These are phyloP conservation scores for Melanotaenia boesemani DNA, from an alignment of 2,797 vertebrate genomes.

Conservation along the genomic window DNA sequence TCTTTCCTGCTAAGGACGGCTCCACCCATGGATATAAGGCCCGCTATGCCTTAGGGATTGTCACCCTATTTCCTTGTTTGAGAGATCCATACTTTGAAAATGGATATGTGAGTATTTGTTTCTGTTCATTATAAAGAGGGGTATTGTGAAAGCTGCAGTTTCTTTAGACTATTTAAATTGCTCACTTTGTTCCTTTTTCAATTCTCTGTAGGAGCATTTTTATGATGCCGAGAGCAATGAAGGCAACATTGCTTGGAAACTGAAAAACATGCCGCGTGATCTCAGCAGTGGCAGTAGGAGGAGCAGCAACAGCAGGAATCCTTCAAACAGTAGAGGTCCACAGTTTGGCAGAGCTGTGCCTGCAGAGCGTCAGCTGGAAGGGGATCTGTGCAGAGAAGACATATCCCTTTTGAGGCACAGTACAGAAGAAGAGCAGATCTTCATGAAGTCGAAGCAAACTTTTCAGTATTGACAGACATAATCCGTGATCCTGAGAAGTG, in stretches of 20 bases:
- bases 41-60: background rate
- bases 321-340: slow-evolving; percentile 2
- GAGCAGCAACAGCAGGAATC: background rate
- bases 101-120: background rate
- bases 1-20: background rate
- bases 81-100: slow-evolving; percentile 4
- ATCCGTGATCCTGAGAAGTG: slow-evolving; percentile 1
- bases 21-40: background rate
- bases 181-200: no score
- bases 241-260: slow-evolving; percentile 8
- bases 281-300: slow-evolving; percentile 1
- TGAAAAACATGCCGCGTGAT: slow-evolving; percentile 6
- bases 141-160: background rate
- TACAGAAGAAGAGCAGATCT: slow-evolving; percentile 13
- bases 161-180: background rate
- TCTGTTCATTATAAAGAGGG: background rate
- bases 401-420: background rate
- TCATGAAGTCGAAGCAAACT: slow-evolving; percentile 9
- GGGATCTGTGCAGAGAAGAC: background rate
- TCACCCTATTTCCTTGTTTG: background rate
- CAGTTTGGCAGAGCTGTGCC: slow-evolving; percentile 3
- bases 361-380: slow-evolving; percentile 15
- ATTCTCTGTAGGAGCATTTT: background rate
- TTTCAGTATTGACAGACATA: slow-evolving; percentile 5
- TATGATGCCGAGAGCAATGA: slow-evolving; percentile 2